A percentile compares a stretch with the other conserved stretches of the same genome.
Evolutionary conservation across 1,140 invertebrate genomes (phyloP).

Genomic region (Hormaphis cornu): DNA sequence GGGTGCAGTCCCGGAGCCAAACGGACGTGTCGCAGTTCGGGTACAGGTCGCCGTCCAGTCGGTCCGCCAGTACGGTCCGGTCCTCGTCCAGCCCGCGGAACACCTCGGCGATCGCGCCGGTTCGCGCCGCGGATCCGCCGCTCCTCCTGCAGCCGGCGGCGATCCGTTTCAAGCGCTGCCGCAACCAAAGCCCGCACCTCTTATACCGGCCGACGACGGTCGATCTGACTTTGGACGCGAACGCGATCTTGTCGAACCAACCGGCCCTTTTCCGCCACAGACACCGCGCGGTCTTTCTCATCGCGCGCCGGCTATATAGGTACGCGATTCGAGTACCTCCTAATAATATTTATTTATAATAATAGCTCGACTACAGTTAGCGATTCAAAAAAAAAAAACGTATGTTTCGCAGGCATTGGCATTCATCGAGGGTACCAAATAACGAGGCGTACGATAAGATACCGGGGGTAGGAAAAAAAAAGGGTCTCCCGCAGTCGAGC

Average conservation of each 20-base stretch:
- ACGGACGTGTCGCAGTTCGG: constrained; percentile 1
- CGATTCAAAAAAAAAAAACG: too few relatives aligned
- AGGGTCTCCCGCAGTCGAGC: too few relatives aligned
- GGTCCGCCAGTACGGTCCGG: neutral
- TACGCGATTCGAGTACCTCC: too few relatives aligned
- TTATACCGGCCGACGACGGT: neutral
- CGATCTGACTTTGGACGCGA: neutral
- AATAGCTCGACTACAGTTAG: too few relatives aligned
- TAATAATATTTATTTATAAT: too few relatives aligned
- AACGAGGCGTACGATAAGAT: too few relatives aligned
- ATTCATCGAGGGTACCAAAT: too few relatives aligned
- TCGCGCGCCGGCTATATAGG: too few relatives aligned
- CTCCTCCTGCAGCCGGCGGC: neutral
- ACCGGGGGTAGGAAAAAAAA: too few relatives aligned
- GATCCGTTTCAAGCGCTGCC: neutral
- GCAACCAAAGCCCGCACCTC: neutral
- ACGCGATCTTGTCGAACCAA: neutral
- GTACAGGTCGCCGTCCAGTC: neutral
- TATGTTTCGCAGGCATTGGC: too few relatives aligned
- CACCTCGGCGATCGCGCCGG: neutral
- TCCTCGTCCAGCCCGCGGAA: neutral
- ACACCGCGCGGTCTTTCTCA: neutral
- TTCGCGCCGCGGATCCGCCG: too few relatives aligned
- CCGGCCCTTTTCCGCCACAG: neutral
- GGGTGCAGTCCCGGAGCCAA: neutral